These are phyloP conservation scores for Pachyuromys duprasi DNA, from an alignment of 2,797 vertebrate genomes.

Conservation along the genomic window DNA sequence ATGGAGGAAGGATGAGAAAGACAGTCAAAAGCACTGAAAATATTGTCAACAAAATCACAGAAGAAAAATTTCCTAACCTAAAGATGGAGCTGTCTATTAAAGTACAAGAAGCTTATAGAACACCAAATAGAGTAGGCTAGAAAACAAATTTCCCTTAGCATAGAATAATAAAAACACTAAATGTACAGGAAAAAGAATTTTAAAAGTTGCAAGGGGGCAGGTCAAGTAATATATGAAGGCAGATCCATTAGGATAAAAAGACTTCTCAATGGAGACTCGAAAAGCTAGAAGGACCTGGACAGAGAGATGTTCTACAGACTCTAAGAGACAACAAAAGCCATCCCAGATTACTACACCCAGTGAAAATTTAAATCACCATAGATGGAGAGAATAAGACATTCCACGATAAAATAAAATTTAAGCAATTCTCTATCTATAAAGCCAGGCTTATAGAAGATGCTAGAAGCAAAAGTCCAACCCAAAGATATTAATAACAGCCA, in stretches of 20 bases:
- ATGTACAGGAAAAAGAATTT: background rate
- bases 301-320: background rate
- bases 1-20: background rate
- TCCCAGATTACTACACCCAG: background rate
- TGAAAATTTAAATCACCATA: background rate
- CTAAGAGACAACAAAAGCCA: background rate
- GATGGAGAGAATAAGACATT: background rate
- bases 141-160: background rate
- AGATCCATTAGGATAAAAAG: background rate
- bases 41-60: background rate
- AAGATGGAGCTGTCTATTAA: background rate
- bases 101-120: background rate
- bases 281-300: background rate
- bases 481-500: background rate
- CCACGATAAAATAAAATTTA: background rate
- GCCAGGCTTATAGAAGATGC: background rate
- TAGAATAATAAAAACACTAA: background rate
- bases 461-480: background rate
- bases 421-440: background rate
- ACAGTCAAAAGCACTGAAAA: background rate
- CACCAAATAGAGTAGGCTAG: background rate
- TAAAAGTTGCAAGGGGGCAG: background rate
- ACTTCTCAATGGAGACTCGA: background rate
- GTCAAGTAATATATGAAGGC: background rate
- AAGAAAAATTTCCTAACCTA: background rate